These are phyloP conservation scores for Bugula neritina DNA, from an alignment of 2,888 invertebrate genomes.

Conservation along the genomic window DNA sequence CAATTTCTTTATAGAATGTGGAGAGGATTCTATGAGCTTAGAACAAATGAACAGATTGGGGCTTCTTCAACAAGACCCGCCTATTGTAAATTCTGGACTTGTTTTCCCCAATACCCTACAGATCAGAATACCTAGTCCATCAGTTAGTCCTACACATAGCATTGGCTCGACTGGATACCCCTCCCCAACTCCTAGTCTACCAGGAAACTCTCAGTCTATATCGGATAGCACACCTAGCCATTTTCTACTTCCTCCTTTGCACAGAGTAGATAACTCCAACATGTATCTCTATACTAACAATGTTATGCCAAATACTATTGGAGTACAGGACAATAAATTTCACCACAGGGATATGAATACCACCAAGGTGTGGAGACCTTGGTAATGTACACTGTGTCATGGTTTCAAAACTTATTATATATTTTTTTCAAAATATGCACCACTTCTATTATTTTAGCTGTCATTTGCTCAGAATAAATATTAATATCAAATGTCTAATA, in stretches of 20 bases:
- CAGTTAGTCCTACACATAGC: not conserved
- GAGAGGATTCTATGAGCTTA: constrained; percentile 3
- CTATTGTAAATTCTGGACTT: too few species aligned
- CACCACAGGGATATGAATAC: not conserved
- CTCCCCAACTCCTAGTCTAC: constrained; percentile 12
- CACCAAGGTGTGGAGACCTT: not conserved
- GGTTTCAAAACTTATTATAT: too few species aligned
- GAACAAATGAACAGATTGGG: constrained; percentile 17
- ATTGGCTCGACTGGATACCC: not conserved
- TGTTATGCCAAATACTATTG: not conserved
- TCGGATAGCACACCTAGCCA: not conserved
- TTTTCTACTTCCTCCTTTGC: not conserved
- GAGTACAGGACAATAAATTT: too few species aligned
- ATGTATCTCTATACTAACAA: not conserved
- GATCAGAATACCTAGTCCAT: constrained; percentile 14
- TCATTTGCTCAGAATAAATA: too few species aligned
- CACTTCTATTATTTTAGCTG: too few species aligned
- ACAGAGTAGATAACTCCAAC: not conserved
- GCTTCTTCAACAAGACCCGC: constrained; percentile 12
- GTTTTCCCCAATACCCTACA: not conserved
- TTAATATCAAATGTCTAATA: too few species aligned
- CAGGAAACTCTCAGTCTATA: constrained; percentile 16
- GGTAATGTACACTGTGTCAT: too few species aligned
- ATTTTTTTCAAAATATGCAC: too few species aligned
- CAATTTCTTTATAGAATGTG: constrained; percentile 19